Base-by-base conservation (phyloP, 2,888 invertebrate genomes). In the Eilema caniola region DNA sequence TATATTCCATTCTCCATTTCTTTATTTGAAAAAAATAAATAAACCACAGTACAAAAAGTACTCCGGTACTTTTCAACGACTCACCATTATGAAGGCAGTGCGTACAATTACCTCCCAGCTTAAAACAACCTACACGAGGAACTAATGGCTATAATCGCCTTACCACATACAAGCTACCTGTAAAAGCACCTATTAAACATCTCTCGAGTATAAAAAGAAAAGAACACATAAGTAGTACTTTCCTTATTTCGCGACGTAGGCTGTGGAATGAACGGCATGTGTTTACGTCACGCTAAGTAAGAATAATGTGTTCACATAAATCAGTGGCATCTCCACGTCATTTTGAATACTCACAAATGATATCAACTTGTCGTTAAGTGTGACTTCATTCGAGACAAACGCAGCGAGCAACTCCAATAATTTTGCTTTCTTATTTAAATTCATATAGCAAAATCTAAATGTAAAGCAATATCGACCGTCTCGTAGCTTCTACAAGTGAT, bases 261-360 rank as follows among this genome's bases (percentile, higher is more conserved):
- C 68, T 77, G 76, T 70, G 78, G 81, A 83, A 85, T 86, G 88
- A 89, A 86, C 85, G 88, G 92, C 92, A 92, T 92, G 91, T 93
- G 92, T 93, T 92, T 90, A 89, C 89, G 89, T 91, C 91, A 85
- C 86, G 80, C 80, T 92, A 92, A 92, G 92, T 89, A 91, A 92
- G 93, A 93, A 88, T 92, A 92, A 93, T 92, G 90, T 86, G 76
- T 76, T 79, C 75, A 87, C 88, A 92, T 93, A 93, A 92, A 93
- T 93, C 93, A 91, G 91, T 84, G 87, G 87, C 89, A 88, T 93
- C 91, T 90, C 90, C 89, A 86, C 88, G 88, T 89, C 90, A 89
- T 90, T 92, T 90, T 91, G 90, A 92, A 91, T 90, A 88, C 89
- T 86, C 88, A 88, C 88, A 89, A 89, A 89, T 87, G 86, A 87